Conservation (phyloP, 1,140 invertebrate species). For the Lucilia cuprina region DNA sequence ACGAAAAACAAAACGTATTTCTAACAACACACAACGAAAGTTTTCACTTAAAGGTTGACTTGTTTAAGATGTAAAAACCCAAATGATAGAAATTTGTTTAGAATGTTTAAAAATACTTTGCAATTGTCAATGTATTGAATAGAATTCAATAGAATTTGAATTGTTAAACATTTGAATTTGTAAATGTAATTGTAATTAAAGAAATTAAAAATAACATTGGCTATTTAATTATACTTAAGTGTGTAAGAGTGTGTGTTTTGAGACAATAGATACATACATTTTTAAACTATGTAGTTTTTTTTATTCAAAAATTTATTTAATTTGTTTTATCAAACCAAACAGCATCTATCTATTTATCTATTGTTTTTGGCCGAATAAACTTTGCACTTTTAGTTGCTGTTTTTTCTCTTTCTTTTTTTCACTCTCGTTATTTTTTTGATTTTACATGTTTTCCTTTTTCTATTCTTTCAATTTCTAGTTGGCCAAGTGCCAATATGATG, state of each 20-base stretch:
- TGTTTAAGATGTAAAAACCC: background rate
- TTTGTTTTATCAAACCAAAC: background rate
- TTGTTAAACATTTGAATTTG: background rate
- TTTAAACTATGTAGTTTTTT: background rate
- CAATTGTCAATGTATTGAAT: background rate
- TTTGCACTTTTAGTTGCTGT: conserved; percentile 4
- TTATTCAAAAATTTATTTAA: background rate
- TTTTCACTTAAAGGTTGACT: background rate
- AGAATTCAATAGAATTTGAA: background rate
- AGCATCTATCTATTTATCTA: background rate
- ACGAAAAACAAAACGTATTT: background rate
- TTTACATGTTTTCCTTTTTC: background rate
- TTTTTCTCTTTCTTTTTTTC: background rate
- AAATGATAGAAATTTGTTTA: no score
- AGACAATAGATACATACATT: background rate
- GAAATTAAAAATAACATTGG: background rate
- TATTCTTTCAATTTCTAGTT: conserved; percentile 2
- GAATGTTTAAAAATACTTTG: background rate
- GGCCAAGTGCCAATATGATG: background rate
- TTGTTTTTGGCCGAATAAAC: conserved; percentile 17
- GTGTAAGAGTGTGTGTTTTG: background rate
- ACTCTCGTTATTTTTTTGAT: background rate
- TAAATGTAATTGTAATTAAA: background rate
- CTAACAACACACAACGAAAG: background rate
- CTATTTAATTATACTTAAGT: background rate